phyloP scores from a whole-genome alignment of 2,888 invertebrate species.

The Acleris emargana region DNA sequence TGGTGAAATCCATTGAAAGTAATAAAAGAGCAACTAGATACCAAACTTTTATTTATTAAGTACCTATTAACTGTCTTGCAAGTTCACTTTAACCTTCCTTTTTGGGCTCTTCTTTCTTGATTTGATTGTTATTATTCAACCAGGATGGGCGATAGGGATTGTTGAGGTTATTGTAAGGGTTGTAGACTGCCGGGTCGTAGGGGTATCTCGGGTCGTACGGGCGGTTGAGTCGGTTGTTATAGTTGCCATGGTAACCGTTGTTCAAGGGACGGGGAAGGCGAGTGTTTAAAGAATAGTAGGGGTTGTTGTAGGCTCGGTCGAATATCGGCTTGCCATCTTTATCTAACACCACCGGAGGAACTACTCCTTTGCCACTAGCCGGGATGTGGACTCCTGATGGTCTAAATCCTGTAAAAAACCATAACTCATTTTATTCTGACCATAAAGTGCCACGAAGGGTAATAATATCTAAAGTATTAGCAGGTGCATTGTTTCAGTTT shows the following conservation, averaged over 20 bases:
- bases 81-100: constrained; percentile 17
- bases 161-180: constrained; percentile 28
- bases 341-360: constrained; percentile 68
- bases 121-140: constrained; percentile 22
- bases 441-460: too few species aligned
- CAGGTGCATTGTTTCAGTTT: too few species aligned
- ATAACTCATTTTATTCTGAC: too few species aligned
- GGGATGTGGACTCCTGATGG: constrained; percentile 87
- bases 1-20: neutral
- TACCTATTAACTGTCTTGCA: neutral
- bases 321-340: constrained; percentile 49
- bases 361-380: constrained; percentile 81
- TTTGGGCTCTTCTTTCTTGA: constrained; percentile 24
- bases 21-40: neutral
- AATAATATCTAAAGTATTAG: too few species aligned
- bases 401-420: constrained; percentile 74
- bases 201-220: constrained; percentile 43
- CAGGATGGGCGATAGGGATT: constrained; percentile 27
- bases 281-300: constrained; percentile 49
- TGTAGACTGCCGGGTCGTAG: constrained; percentile 32
- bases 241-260: constrained; percentile 47
- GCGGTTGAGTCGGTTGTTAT: constrained; percentile 47
- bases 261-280: constrained; percentile 53
- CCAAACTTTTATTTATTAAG: constrained; percentile 8
- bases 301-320: constrained; percentile 47